phyloP scores from a whole-genome alignment of 2,888 invertebrate species.

The Trichopoda pennipes region DNA sequence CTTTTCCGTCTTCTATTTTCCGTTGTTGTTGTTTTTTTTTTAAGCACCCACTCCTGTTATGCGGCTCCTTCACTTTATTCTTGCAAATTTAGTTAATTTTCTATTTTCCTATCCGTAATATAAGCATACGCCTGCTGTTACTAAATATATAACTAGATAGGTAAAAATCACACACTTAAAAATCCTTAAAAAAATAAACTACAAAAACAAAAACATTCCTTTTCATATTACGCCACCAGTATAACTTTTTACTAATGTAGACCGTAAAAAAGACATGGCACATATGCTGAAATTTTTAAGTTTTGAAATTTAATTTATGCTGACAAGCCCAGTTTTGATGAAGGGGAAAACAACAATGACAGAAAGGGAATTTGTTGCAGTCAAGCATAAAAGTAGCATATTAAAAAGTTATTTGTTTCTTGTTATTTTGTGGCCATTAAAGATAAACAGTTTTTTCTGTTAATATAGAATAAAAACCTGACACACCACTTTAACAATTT shows the following conservation, averaged over 20 bases:
- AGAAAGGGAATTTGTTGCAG: slow-evolving; percentile 26
- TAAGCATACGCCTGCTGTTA: slow-evolving; percentile 27
- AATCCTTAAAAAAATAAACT: slow-evolving; percentile 18
- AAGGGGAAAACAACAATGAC: not conserved
- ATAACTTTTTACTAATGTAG: slow-evolving; percentile 32
- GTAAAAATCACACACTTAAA: slow-evolving; percentile 31
- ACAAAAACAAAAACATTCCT: slow-evolving; percentile 1
- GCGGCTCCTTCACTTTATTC: not conserved
- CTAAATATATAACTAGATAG: slow-evolving; percentile 40
- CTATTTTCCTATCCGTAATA: slow-evolving; percentile 9
- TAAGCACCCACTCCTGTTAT: not conserved
- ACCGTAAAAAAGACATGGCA: not conserved
- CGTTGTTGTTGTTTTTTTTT: no score
- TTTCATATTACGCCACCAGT: not conserved
- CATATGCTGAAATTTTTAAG: not conserved
- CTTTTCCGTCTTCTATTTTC: not conserved
- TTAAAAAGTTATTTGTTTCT: slow-evolving; percentile 54
- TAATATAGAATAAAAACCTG: slow-evolving; percentile 18
- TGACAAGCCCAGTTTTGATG: slow-evolving; percentile 69
- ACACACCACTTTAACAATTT: not conserved
- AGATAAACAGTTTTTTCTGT: slow-evolving; percentile 24
- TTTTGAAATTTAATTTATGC: slow-evolving; percentile 74
- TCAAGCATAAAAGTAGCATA: slow-evolving; percentile 58
- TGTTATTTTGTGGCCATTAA: slow-evolving; percentile 38
- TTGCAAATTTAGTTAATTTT: not conserved